Evolutionary conservation across 1,140 invertebrate species (phyloP), one percentile per base, ranked within the genome.

Genomic region (Neoseiulus cucumeris): DNA sequence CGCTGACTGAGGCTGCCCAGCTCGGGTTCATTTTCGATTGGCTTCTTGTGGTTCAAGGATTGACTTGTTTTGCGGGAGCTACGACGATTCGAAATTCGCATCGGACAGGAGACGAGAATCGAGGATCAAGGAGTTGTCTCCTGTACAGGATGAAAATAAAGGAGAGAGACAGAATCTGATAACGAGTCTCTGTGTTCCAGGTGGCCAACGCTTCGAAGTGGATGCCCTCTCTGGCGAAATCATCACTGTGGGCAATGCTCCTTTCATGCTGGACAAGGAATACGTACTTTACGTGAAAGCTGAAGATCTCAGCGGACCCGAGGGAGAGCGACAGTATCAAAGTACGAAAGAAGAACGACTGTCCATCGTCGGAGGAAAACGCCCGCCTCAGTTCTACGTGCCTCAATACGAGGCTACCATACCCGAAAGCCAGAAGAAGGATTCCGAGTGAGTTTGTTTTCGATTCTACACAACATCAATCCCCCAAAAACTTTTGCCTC

Each of bases 251-350:
- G 89, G 89, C 44, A 89, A 84, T 0, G 90, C 92, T 73, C 84
- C 89, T 14, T 93, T 94, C 73, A 89, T 92, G 75, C 76, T 93
- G 70, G 91, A 94, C 74, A 92, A 92, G 87, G 91, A 94, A 73
- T 94, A 94, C 74, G 89, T 93, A 18, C 78, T 94, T 65, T 94
- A 94, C 73, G 90, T 94, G 14, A 92, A 92, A 77, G 90, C 91
- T 0, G 90, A 94, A 79, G 91, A 94, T 80, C 89, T 89, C 76
- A 92, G 90, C 74, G 90, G 90, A 22, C 82, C 89, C 64, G 83
- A 90, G 12, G 89, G 90, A 72, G 89, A 92, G 70, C 81, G 86
- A 65, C 80, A 85, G 55, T 93, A 85, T 76, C 90, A 92, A 75
- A 88, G 87, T 1, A 93, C 91, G 22, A 84, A 85, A 5, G 91